Base-by-base conservation (phyloP, 1,140 invertebrate species). In the Acyrthosiphon pisum region DNA sequence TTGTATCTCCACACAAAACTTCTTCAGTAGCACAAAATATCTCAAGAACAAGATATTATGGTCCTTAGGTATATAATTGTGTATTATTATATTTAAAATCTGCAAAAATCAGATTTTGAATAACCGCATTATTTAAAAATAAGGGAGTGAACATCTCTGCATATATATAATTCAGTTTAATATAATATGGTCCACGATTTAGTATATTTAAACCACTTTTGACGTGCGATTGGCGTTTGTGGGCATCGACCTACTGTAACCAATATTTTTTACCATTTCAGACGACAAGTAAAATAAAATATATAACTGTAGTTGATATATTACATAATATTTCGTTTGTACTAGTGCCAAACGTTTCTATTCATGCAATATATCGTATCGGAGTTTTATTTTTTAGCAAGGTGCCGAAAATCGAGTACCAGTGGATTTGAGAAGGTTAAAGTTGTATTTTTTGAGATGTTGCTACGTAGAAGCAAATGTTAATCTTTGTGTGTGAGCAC, bases 291-390 rank as follows among this genome's bases (percentile, higher is more conserved):
- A 35, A 50, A 87, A 48, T 20, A 48, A 87, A 46, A 76, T 11
- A 83, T 30, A n/a, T 53, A n/a, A 87, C 46, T 2, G 88, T 37
- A 14, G 11, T 56, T 18, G 35, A 30, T 89, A 30, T 37, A 76
- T 76, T 76, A 76, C 30, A 76, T 30, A 48, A 60, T 76, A 50
- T 76, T 91, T 91, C n/a, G n/a, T 76, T 76, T 91, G 41, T 46
- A 68, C 41, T 18, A 30, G 41, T 68, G 56, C 41, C 60, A 41
- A 44, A 44, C 68, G 11, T 22, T 81, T 81, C 22, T n/a, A 81
- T 56, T 89, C 20, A 56, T 30, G 20, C 1, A n/a, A n/a, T 87
- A 48, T 50, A 87, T 46, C 14, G 6, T 48, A 48, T 1, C 4
- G 8, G 68, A 90, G 18, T 68, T 90, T 86, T 46, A 44, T 83